Percentiles rank a stretch among this genome's conserved stretches.
These are phyloP conservation scores for Chrysolina americana DNA, from an alignment of 2,888 invertebrate species.

Conservation along the genomic window DNA sequence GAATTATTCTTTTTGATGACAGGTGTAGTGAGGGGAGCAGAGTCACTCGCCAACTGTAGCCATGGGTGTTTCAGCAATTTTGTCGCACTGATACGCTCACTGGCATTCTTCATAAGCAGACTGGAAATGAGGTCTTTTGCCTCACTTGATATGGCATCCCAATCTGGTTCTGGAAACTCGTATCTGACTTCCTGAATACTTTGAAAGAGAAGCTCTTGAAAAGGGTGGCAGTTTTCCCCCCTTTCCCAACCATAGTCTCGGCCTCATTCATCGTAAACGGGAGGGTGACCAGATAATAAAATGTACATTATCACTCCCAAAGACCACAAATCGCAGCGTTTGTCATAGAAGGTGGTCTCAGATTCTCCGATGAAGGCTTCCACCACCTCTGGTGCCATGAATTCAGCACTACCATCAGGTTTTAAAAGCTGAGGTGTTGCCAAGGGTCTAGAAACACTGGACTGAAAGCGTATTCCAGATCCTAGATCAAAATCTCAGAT, in stretches of 20 bases:
- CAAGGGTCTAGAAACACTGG: conserved; percentile 86
- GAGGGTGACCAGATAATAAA: conserved; percentile 96
- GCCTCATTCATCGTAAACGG: conserved; percentile 97
- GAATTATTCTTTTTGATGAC: conserved; percentile 95
- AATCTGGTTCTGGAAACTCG: conserved; percentile 89
- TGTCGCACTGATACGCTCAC: conserved; percentile 88
- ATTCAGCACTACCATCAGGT: conserved; percentile 94
- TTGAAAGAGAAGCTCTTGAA: conserved; percentile 92
- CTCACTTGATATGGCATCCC: conserved; percentile 88
- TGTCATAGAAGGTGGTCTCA: conserved; percentile 81
- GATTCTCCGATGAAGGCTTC: conserved; percentile 96
- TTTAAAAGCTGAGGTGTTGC: conserved; percentile 95
- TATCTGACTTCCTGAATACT: conserved; percentile 87
- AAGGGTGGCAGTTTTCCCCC: conserved; percentile 93
- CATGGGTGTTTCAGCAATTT: conserved; percentile 87
- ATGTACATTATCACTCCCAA: conserved; percentile 97
- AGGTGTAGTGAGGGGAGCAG: conserved; percentile 82
- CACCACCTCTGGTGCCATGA: conserved; percentile 95
- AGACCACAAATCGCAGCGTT: conserved; percentile 98
- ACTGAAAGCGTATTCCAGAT: conserved; percentile 92
- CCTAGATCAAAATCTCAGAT: conserved; percentile 99
- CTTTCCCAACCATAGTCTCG: conserved; percentile 97
- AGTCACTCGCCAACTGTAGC: conserved; percentile 70
- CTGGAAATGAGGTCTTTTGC: conserved; percentile 95
- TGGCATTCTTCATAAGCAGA: conserved; percentile 91